phyloP scores from a whole-genome alignment of 2,797 vertebrate species.

The Catamblyrhynchus diadema region DNA sequence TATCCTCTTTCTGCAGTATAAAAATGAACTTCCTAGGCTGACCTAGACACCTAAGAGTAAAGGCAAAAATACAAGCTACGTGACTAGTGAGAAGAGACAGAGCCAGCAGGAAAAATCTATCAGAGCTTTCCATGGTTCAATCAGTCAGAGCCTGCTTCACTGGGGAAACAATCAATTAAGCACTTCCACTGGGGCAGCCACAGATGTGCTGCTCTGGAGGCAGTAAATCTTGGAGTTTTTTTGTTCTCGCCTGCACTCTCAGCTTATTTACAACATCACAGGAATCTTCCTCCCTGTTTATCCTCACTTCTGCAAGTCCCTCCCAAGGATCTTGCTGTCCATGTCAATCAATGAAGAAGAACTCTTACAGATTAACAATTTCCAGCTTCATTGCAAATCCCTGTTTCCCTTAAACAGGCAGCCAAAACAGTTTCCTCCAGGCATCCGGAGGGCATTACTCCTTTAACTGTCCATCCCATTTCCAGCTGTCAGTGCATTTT shows the following conservation, averaged over 20 bases:
- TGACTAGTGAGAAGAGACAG: conserved; percentile 37
- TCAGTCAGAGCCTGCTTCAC: conserved; percentile 23
- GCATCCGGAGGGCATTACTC: not conserved
- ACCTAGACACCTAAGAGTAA: not conserved
- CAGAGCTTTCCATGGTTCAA: conserved; percentile 55
- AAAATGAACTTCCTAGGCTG: not conserved
- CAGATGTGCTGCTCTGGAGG: not conserved
- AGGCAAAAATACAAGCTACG: conserved; percentile 8
- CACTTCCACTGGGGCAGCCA: conserved; percentile 27
- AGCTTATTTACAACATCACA: conserved; percentile 6
- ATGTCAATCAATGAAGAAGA: not conserved
- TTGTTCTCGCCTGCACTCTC: not conserved
- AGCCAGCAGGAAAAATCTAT: conserved; percentile 55
- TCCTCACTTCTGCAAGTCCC: not conserved
- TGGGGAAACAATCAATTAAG: conserved; percentile 55
- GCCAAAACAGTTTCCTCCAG: conserved; percentile 12
- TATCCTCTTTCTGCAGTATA: not conserved
- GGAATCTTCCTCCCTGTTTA: not conserved
- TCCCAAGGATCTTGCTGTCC: not conserved
- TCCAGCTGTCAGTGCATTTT: conserved; percentile 1
- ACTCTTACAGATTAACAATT: not conserved
- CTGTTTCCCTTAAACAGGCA: not conserved
- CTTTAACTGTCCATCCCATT: not conserved
- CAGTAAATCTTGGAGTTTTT: conserved; percentile 31
- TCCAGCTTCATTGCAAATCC: conserved; percentile 4